Conservation (phyloP, 2,888 invertebrate species). For the Amphipyra berbera region DNA sequence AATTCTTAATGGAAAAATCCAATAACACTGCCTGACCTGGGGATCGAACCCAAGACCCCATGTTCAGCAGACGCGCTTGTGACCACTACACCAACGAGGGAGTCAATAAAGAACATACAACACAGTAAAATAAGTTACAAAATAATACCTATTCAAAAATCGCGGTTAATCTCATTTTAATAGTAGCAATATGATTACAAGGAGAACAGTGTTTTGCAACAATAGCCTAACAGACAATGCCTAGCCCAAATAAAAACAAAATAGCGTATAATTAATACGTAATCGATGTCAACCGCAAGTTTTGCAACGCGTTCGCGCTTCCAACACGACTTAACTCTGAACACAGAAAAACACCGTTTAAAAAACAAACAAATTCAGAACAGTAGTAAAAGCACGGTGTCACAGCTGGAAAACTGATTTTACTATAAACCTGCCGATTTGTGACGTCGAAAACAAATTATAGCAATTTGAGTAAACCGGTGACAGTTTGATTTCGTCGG, state of each 20-base stretch:
- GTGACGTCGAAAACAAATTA: constrained; percentile 29
- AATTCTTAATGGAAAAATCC: too few relatives aligned
- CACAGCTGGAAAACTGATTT: constrained; percentile 32
- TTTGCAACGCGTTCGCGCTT: constrained; percentile 54
- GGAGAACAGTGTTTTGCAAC: constrained; percentile 48
- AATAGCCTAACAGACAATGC: constrained; percentile 51
- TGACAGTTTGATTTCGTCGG: constrained; percentile 48
- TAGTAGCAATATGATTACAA: constrained; percentile 32
- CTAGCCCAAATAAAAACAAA: constrained; percentile 48
- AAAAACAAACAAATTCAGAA: constrained; percentile 18
- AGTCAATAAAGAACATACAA: too few relatives aligned
- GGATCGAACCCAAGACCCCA: too few relatives aligned
- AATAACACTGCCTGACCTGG: too few relatives aligned
- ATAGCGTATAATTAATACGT: constrained; percentile 66
- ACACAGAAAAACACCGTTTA: constrained; percentile 32
- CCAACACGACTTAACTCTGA: constrained; percentile 27
- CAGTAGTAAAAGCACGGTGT: constrained; percentile 28
- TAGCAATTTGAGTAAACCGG: constrained; percentile 33
- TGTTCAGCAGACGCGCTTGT: too few relatives aligned
- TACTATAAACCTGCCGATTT: constrained; percentile 20
- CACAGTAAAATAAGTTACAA: not conserved
- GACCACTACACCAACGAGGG: too few relatives aligned
- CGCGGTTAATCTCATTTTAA: constrained; percentile 48
- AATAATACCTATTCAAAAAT: constrained; percentile 14
- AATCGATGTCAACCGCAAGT: constrained; percentile 62